These are phyloP conservation scores for Geotria australis DNA, from an alignment of 2,797 vertebrate genomes.

Conservation along the genomic window DNA sequence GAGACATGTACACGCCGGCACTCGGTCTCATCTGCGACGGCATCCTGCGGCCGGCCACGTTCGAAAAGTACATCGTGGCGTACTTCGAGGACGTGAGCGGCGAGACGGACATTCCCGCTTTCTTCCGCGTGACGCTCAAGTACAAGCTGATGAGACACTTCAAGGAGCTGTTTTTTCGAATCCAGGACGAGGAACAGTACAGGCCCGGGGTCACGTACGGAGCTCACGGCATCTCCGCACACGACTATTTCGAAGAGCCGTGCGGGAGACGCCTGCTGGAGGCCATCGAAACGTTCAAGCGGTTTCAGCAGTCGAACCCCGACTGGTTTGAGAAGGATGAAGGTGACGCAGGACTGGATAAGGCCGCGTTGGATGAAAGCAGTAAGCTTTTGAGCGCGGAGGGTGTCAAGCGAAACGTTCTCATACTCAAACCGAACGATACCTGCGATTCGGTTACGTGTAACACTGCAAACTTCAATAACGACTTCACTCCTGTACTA, in stretches of 20 bases:
- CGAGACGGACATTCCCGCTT: conserved; percentile 33
- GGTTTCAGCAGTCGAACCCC: conserved; percentile 24
- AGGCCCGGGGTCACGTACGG: conserved; percentile 34
- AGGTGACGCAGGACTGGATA: conserved; percentile 10
- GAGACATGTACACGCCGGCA: conserved; percentile 55
- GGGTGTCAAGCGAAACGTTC: too few relatives aligned
- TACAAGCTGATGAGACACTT: conserved; percentile 66
- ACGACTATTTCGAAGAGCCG: conserved; percentile 24
- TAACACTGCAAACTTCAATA: too few relatives aligned
- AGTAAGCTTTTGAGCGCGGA: too few relatives aligned
- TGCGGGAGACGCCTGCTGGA: conserved; percentile 25
- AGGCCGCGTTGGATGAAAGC: conserved; percentile 5
- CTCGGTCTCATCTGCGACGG: conserved; percentile 53
- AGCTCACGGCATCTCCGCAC: conserved; percentile 22
- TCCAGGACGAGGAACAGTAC: conserved; percentile 55
- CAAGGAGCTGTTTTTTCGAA: conserved; percentile 58
- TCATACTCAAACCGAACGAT: too few relatives aligned
- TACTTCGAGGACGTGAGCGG: conserved; percentile 44
- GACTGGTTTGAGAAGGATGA: conserved; percentile 54
- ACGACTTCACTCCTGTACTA: too few relatives aligned
- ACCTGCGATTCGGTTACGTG: too few relatives aligned
- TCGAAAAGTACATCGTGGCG: conserved; percentile 51
- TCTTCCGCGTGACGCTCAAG: conserved; percentile 33
- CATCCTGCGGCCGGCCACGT: conserved; percentile 34
- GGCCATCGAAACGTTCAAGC: conserved; percentile 29